These are phyloP conservation scores for Callorhinus ursinus DNA, from an alignment of 2,113 vertebrate genomes.

Conservation along the genomic window DNA sequence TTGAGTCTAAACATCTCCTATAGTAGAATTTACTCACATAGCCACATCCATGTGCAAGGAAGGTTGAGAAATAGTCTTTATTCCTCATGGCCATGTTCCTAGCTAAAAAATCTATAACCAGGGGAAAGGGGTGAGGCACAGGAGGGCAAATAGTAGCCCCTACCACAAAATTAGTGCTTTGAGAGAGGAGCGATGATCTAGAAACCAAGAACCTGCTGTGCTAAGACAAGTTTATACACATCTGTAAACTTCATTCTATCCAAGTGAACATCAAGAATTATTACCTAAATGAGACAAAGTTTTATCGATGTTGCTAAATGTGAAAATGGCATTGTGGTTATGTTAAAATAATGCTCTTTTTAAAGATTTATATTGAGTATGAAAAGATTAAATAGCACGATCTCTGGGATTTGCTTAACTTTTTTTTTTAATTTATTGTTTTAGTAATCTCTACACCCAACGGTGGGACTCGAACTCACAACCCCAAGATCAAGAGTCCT, in stretches of 20 bases:
- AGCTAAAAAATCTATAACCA: neutral
- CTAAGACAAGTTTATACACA: neutral
- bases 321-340: neutral
- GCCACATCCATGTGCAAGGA: neutral
- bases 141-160: neutral
- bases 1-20: neutral
- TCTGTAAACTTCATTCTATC: neutral
- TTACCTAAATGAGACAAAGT: neutral
- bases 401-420: neutral
- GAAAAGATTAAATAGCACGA: neutral
- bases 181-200: neutral
- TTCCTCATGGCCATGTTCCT: neutral
- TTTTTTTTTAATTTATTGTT: neutral
- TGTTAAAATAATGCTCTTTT: neutral
- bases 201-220: neutral
- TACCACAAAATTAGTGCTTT: neutral
- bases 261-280: constrained; percentile 12
- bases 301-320: neutral
- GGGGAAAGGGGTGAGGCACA: neutral
- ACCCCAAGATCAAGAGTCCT: neutral
- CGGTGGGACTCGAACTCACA: neutral
- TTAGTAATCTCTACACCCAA: neutral
- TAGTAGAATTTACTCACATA: neutral
- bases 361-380: neutral
- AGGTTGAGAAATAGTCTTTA: neutral